Evolutionary conservation across 1,140 invertebrate species (phyloP).

Genomic region (Papilio machaon): DNA sequence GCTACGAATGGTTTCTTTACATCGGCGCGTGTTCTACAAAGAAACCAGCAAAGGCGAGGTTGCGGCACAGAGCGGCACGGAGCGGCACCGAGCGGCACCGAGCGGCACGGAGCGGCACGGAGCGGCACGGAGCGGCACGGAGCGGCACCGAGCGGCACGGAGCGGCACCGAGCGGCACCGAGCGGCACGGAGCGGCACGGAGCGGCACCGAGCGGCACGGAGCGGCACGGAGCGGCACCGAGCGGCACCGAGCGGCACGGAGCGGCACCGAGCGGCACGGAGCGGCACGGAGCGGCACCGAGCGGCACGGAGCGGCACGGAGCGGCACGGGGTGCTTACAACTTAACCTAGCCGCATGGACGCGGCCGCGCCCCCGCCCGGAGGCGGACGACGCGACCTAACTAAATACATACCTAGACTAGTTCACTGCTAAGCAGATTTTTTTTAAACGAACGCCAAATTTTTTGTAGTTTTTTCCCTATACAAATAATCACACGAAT

Average conservation of each 20-base stretch:
- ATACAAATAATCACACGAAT: slow-evolving; percentile 19
- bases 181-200: slow-evolving; percentile 53
- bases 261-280: neutral
- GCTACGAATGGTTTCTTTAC: neutral
- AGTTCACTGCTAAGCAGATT: slow-evolving; percentile 36
- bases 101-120: neutral
- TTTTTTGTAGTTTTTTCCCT: slow-evolving; percentile 25
- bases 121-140: slow-evolving; percentile 61
- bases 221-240: slow-evolving; percentile 52
- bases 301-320: neutral
- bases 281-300: no score
- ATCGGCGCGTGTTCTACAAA: no score
- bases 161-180: no score
- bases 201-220: no score
- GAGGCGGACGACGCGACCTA: slow-evolving; percentile 51
- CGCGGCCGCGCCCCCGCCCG: slow-evolving; percentile 49
- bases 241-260: neutral
- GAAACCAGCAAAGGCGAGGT: no score
- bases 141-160: slow-evolving; percentile 39
- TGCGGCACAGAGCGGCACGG: neutral
- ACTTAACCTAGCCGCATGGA: slow-evolving; percentile 62
- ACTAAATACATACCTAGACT: slow-evolving; percentile 29
- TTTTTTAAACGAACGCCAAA: slow-evolving; percentile 32
- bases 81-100: no score
- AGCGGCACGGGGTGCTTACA: slow-evolving; percentile 74